These are phyloP conservation scores for Maconellicoccus hirsutus DNA, from an alignment of 1,140 invertebrate genomes.

Conservation along the genomic window DNA sequence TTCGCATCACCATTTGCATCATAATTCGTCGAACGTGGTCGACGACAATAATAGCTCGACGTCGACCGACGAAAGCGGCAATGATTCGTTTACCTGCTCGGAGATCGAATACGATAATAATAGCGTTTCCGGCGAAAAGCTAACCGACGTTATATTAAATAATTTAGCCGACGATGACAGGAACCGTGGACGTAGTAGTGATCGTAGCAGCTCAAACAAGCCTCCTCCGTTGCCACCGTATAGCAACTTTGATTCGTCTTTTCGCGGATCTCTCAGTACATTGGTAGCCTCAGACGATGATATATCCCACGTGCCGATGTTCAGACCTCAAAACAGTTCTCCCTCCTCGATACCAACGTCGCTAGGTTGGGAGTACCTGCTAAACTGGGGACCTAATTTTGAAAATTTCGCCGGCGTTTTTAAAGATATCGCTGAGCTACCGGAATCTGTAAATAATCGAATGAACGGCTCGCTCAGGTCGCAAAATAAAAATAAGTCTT, in stretches of 20 bases:
- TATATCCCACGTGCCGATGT: conserved; percentile 51
- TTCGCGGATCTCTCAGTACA: conserved; percentile 82
- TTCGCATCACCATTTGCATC: conserved; percentile 40
- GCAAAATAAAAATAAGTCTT: conserved; percentile 31
- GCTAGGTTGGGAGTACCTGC: conserved; percentile 81
- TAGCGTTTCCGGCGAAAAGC: conserved; percentile 64
- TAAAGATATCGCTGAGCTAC: conserved; percentile 88
- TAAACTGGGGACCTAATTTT: conserved; percentile 94
- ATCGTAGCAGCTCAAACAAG: conserved; percentile 27
- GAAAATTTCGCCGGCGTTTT: conserved; percentile 82
- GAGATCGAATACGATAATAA: conserved; percentile 91
- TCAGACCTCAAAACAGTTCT: conserved; percentile 61
- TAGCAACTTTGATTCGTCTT: conserved; percentile 86
- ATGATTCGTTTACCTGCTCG: conserved; percentile 95
- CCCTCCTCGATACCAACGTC: conserved; percentile 49
- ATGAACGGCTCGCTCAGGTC: conserved; percentile 29
- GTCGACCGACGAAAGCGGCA: conserved; percentile 86
- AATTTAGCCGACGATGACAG: conserved; percentile 53
- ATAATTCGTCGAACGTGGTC: conserved; percentile 32
- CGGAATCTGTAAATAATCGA: conserved; percentile 42
- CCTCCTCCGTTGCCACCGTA: conserved; percentile 36
- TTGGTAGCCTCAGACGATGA: conserved; percentile 87
- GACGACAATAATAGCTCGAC: conserved; percentile 59
- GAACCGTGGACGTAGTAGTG: conserved; percentile 33
- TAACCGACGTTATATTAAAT: conserved; percentile 51